Evolutionary conservation across 2,797 vertebrate genomes (phyloP), one percentile per base, ranked within the genome.

Genomic region (Myotis daubentonii): DNA sequence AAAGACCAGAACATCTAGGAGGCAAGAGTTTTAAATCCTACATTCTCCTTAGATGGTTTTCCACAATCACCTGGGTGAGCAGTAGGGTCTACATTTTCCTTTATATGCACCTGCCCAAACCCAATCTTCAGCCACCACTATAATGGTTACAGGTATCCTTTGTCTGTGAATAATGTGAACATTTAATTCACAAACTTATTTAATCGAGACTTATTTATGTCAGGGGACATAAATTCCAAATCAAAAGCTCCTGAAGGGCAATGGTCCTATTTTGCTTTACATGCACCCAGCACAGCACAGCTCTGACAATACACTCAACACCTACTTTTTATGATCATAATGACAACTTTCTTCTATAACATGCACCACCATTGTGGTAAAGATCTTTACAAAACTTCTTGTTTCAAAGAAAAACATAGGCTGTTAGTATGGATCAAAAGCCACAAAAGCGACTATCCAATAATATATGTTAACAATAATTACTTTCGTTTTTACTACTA

Each of bases 341-440:
- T 51, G 44, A 49, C 5, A 62, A 85, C 53, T 80, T 57, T 8
- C 33, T 87, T 38, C 15, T 51, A 57, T n/a, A 79, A 70, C 78
- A 72, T 22, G 57, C 33, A 83, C 11, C 49, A 88, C 38, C 51
- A 12, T 13, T 76, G 41, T 71, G 22, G 41, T 76, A 68, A 66
- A 85, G 68, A 36, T 72, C 71, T 87, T 91, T 70, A 92, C 28
- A 72, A 93, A 81, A 68, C 74, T 65, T 66, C 22, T 78, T 79
- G 9, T 57, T 51, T 68, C 38, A 44, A 75, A 75, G 25, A 55
- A 55, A 51, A 71, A 84, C 84, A 89, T 19, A 92, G 28, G 25
- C 38, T 49, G 0, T 87, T 25, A 78, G 20, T 60, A 36, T 80
- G 62, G 82, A 71, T 89, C 49, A 57, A 92, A 89, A 82, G n/a